These are phyloP conservation scores for Pogonomyrmex barbatus DNA, from an alignment of 1,140 invertebrate genomes.

Conservation along the genomic window DNA sequence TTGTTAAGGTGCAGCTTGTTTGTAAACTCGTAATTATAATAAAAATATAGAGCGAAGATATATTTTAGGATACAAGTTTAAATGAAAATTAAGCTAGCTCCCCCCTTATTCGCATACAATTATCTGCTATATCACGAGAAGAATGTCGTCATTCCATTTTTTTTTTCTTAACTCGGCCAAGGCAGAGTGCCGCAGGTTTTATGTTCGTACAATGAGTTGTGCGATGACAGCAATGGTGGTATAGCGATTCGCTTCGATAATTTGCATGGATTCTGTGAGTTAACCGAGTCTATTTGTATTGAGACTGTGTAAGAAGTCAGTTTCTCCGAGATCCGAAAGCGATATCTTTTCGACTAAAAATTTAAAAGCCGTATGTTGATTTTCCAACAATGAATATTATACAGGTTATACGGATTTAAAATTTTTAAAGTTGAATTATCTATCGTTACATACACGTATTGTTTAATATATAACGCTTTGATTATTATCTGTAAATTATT, in stretches of 20 bases:
- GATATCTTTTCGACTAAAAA: neutral
- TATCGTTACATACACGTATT: neutral
- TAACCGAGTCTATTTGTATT: constrained; percentile 38
- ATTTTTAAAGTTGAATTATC: neutral
- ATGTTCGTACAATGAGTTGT: constrained; percentile 49
- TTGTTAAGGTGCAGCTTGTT: neutral
- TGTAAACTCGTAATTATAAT: neutral
- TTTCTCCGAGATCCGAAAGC: neutral
- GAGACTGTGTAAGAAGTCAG: neutral
- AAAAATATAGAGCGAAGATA: neutral
- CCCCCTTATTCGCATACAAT: neutral
- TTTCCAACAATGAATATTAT: neutral
- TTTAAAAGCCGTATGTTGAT: neutral
- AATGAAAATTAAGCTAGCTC: neutral
- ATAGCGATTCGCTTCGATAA: constrained; percentile 29
- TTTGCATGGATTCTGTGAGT: constrained; percentile 56
- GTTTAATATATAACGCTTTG: neutral
- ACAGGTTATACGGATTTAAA: neutral
- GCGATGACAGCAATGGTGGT: constrained; percentile 53
- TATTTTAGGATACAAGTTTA: constrained; percentile 4
- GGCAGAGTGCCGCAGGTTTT: constrained; percentile 58
- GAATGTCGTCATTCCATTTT: constrained; percentile 60
- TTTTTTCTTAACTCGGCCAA: constrained; percentile 72
- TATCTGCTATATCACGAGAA: neutral
- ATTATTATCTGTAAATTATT: neutral